phyloP scores from a whole-genome alignment of 2,113 vertebrate genomes.

The Elephas maximus region DNA sequence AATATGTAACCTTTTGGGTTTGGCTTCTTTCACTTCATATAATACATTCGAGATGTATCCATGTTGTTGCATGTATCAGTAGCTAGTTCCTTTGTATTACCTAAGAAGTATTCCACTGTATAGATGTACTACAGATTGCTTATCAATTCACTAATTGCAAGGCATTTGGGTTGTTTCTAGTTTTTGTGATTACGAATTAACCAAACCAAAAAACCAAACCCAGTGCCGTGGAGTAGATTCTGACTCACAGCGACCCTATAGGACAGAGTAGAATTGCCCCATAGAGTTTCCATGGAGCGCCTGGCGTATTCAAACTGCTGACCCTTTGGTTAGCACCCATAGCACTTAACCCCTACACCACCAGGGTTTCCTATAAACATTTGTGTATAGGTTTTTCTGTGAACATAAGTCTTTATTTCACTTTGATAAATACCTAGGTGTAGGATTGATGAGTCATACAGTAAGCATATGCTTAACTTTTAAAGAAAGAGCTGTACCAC shows the following conservation, averaged over 20 bases:
- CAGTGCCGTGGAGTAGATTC: too few relatives aligned
- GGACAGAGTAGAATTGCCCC: too few relatives aligned
- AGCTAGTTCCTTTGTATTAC: neutral
- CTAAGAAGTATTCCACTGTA: neutral
- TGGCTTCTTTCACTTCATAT: too few relatives aligned
- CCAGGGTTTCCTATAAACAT: neutral
- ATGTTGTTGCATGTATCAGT: neutral
- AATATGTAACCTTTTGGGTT: too few relatives aligned
- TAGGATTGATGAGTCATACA: neutral
- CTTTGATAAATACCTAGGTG: neutral
- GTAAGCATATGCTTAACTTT: neutral
- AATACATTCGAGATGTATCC: neutral
- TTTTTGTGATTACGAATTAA: neutral
- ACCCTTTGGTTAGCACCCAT: too few relatives aligned
- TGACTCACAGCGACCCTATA: too few relatives aligned
- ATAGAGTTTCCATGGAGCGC: too few relatives aligned
- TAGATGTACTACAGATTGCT: neutral
- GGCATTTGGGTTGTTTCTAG: neutral
- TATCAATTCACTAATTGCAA: neutral
- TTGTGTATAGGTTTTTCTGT: slow-evolving; percentile 3
- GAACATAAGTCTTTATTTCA: neutral
- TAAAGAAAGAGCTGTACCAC: neutral
- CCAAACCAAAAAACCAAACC: too few relatives aligned
- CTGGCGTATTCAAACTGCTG: too few relatives aligned
- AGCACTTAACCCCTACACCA: too few relatives aligned